A percentile compares a stretch with the other conserved stretches of the same genome.
phyloP scores from a whole-genome alignment of 2,113 vertebrate genomes.

The Carassius auratus region DNA sequence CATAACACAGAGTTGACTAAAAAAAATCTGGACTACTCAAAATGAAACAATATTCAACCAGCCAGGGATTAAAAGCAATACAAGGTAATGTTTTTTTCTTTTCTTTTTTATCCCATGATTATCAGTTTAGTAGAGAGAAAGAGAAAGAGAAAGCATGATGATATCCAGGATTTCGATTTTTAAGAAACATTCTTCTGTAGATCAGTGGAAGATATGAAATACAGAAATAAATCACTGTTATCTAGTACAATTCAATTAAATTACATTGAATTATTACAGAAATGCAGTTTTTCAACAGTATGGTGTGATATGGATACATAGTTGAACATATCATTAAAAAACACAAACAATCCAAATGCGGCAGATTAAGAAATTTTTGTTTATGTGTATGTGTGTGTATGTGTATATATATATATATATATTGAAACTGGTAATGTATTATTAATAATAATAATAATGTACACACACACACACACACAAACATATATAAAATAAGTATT shows the following conservation, averaged over 20 bases:
- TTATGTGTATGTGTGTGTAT: too few species aligned
- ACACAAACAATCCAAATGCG: too few species aligned
- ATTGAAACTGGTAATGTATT: too few species aligned
- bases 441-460: too few species aligned
- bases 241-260: background rate
- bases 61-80: constrained; percentile 47
- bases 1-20: constrained; percentile 28
- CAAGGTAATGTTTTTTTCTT: constrained; percentile 64
- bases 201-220: background rate
- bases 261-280: background rate
- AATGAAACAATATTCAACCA: constrained; percentile 44
- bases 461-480: too few species aligned
- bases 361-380: too few species aligned
- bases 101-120: background rate
- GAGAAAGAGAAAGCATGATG: background rate
- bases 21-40: constrained; percentile 22
- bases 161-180: background rate
- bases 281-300: background rate
- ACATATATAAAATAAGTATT: too few species aligned
- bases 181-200: background rate
- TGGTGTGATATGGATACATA: background rate
- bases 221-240: background rate
- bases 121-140: background rate
- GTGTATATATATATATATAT: too few species aligned
- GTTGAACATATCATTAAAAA: too few species aligned